A percentile compares a stretch with the other conserved stretches of the same genome.
phyloP scores from a whole-genome alignment of 2,113 vertebrate genomes.

The Typhlomys cinereus region DNA sequence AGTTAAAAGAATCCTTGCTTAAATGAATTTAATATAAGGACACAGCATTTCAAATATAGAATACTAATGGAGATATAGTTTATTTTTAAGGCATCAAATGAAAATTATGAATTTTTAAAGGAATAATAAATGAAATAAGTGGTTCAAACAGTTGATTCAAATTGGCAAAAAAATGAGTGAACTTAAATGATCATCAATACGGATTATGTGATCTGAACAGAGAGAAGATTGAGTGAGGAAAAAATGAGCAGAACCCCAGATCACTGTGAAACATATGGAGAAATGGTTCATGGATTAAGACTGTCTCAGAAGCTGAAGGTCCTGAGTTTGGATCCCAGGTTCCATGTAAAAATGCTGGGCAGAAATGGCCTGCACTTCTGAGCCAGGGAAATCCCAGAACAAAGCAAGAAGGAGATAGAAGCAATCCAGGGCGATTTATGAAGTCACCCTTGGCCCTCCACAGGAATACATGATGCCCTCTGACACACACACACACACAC shows the following conservation, averaged over 20 bases:
- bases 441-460: no score
- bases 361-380: no score
- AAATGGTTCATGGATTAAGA: no score
- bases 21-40: not conserved
- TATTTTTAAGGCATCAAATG: not conserved
- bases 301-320: no score
- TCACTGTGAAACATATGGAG: not conserved
- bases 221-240: not conserved
- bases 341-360: no score
- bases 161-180: not conserved
- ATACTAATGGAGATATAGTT: not conserved
- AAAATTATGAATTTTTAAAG: constrained; percentile 22
- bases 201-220: not conserved
- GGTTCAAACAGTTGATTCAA: not conserved
- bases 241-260: not conserved
- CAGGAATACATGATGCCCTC: no score
- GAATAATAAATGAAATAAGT: not conserved
- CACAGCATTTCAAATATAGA: not conserved
- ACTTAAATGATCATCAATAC: not conserved
- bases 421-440: no score
- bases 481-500: no score
- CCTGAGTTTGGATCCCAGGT: no score
- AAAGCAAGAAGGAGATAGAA: no score
- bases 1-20: not conserved
- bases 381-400: no score